phyloP scores from a whole-genome alignment of 2,113 vertebrate species.

The Bubalus kerabau region DNA sequence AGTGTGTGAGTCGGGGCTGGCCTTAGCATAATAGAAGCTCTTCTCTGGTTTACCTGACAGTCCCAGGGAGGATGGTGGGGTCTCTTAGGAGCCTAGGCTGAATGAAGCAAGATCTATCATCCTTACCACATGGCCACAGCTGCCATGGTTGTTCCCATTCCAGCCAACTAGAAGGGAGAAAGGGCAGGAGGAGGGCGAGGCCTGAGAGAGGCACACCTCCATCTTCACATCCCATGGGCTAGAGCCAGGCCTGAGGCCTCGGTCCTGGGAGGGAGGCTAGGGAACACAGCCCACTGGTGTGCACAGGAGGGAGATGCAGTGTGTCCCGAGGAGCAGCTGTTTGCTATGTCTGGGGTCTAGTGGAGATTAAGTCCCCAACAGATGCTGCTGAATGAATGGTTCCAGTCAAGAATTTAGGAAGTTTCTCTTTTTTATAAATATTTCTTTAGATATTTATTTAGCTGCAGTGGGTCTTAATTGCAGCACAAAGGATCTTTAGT shows the following conservation, averaged over 20 bases:
- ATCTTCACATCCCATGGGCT: background rate
- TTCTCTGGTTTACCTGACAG: background rate
- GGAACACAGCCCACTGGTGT: accelerated
- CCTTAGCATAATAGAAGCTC: background rate
- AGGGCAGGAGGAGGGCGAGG: no score
- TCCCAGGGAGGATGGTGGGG: background rate
- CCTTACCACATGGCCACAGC: no score
- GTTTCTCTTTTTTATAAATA: background rate
- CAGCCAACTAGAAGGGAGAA: background rate
- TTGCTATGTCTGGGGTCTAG: background rate
- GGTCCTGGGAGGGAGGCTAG: accelerated
- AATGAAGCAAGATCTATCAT: background rate
- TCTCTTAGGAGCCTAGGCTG: background rate
- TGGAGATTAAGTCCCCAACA: background rate
- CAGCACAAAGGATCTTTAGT: background rate
- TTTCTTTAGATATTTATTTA: background rate
- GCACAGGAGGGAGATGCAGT: background rate
- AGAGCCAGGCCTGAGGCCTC: background rate
- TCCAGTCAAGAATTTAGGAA: background rate
- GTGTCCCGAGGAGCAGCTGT: background rate
- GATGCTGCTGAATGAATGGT: background rate
- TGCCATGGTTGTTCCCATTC: accelerated
- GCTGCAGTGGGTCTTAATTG: background rate
- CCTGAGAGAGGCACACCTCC: background rate
- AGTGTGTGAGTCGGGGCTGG: background rate